Evolutionary conservation across 2,797 vertebrate species (phyloP), one percentile per base, ranked within the genome.

Genomic region (Acanthopagrus latus): DNA sequence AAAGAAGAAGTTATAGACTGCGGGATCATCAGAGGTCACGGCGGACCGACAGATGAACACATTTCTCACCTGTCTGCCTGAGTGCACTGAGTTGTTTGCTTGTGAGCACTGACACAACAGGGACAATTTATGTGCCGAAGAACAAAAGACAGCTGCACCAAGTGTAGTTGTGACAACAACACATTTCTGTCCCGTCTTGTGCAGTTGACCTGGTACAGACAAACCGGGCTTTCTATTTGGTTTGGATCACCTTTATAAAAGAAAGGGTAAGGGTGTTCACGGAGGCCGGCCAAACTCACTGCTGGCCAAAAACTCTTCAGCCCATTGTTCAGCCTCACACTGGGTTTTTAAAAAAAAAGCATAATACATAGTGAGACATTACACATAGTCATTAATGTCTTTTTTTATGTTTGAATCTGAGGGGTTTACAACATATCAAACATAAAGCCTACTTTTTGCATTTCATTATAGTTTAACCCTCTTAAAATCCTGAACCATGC

Each of bases 71-170:
- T 64, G 48, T 67, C 20, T 47, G 56, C 63, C 33, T 46, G 25
- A 55, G 17, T 25, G 63, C 18, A 64, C 51, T 2, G 4, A 43
- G 67, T 59, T 71, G 65, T 85, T 83, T 76, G 54, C 51, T 43
- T 65, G n/a, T 74, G 76, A 75, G 66, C 58, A 55, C 8, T 10
- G 50, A 81, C 43, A 52, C 27, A 65, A 68, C 52, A 38, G 64
- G 63, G 63, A 58, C 21, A 52, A 55, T 52, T 38, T 41, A 62
- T 67, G 58, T 65, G 74, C 16, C 72, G 41, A 66, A 80, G 29
- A 85, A 83, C 72, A 88, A 83, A 87, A 67, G 74, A 81, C 81
- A 88, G 86, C 86, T 87, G 83, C 63, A 81, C 50, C 72, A 72
- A 74, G 64, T 71, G 54, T 43, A 57, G 58, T 50, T 73, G 27